Conservation (phyloP, 1,140 invertebrate genomes). For the Eurosta solidaginis region DNA sequence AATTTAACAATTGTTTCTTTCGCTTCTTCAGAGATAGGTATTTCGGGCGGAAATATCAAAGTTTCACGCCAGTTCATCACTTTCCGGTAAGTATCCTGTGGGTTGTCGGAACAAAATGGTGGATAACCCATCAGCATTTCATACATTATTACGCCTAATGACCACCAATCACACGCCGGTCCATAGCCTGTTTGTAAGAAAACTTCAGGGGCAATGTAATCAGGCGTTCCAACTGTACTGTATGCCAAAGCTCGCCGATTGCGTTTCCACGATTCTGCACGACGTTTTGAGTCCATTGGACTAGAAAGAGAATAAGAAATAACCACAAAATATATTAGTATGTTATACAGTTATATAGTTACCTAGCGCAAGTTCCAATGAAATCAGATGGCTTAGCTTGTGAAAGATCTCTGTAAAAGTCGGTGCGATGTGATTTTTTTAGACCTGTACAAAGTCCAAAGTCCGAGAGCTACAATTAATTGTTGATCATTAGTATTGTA, state of each 20-base stretch:
- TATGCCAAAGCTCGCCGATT: constrained; percentile 91
- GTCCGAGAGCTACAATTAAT: constrained; percentile 71
- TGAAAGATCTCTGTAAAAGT: constrained; percentile 98
- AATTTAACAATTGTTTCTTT: constrained; percentile 86
- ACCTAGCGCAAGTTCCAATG: constrained; percentile 61
- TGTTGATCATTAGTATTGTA: neutral
- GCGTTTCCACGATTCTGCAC: constrained; percentile 98
- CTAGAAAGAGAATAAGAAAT: constrained; percentile 58
- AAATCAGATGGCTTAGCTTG: constrained; percentile 94
- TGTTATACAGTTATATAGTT: neutral
- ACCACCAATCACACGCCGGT: constrained; percentile 99
- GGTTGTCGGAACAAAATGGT: constrained; percentile 98
- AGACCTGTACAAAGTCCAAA: constrained; percentile 99
- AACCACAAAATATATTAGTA: neutral
- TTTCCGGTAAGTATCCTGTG: constrained; percentile 99
- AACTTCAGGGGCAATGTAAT: constrained; percentile 95
- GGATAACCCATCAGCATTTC: constrained; percentile 99
- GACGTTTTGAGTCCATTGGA: constrained; percentile 93
- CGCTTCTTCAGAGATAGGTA: constrained; percentile 95
- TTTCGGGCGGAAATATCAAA: constrained; percentile 96
- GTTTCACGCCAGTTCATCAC: constrained; percentile 99
- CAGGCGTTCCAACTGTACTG: constrained; percentile 98
- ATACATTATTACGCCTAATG: constrained; percentile 99
- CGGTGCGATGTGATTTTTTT: constrained; percentile 98
- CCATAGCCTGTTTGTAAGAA: constrained; percentile 98